phyloP scores from a whole-genome alignment of 2,113 vertebrate species.

The Pipa parva region DNA sequence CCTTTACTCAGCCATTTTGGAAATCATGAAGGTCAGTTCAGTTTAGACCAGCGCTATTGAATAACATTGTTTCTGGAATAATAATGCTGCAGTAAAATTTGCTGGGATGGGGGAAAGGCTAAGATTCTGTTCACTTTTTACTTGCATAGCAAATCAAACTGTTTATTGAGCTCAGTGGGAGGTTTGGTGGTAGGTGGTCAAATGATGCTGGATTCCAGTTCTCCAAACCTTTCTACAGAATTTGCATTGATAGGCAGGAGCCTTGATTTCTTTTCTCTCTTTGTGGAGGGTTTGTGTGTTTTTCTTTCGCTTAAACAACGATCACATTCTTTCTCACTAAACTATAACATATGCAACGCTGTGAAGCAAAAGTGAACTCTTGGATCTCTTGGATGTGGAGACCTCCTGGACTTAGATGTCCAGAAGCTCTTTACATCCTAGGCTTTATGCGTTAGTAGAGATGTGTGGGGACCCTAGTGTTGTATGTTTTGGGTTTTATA shows the following conservation, averaged over 20 bases:
- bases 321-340: not conserved
- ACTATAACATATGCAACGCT: not conserved
- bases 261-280: not conserved
- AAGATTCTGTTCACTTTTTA: not conserved
- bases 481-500: too few relatives aligned
- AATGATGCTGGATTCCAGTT: not conserved
- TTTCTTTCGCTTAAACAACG: constrained; percentile 4
- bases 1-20: not conserved
- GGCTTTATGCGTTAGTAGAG: too few relatives aligned
- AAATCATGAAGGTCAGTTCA: not conserved
- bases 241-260: not conserved
- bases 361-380: too few relatives aligned
- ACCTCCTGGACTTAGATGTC: too few relatives aligned
- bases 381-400: too few relatives aligned
- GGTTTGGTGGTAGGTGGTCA: not conserved
- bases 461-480: too few relatives aligned
- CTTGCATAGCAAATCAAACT: constrained; percentile 1
- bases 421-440: too few relatives aligned
- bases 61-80: not conserved
- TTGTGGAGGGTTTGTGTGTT: constrained; percentile 5
- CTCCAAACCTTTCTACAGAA: not conserved
- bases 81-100: constrained; percentile 9
- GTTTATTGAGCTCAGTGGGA: not conserved
- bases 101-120: not conserved
- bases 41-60: not conserved